phyloP scores from a whole-genome alignment of 2,888 invertebrate genomes.

The Bombylius major region DNA sequence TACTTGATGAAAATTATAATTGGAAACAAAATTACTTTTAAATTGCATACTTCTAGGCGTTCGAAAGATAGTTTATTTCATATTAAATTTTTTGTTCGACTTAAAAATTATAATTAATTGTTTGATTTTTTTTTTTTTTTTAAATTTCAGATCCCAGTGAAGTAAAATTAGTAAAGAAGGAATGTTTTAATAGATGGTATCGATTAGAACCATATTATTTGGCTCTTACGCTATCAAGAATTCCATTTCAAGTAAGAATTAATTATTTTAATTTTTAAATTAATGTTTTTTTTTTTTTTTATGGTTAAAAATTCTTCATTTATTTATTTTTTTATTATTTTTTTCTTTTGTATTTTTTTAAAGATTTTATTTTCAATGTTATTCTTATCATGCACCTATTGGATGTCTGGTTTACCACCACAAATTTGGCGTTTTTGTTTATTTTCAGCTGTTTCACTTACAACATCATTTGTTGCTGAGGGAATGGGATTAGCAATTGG shows the following conservation, averaged over 20 bases:
- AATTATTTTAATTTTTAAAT: background rate
- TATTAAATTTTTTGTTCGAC: too few species aligned
- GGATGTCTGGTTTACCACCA: constrained; percentile 57
- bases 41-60: too few species aligned
- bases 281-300: background rate
- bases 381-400: constrained; percentile 48
- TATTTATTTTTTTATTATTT: background rate
- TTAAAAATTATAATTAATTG: too few species aligned
- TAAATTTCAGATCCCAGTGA: constrained; percentile 49
- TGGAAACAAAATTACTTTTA: too few species aligned
- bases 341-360: constrained; percentile 15
- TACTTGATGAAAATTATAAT: too few species aligned
- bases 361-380: constrained; percentile 45
- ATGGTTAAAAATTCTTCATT: background rate
- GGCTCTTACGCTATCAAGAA: constrained; percentile 48
- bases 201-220: constrained; percentile 49
- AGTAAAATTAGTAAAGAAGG: constrained; percentile 54
- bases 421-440: constrained; percentile 49
- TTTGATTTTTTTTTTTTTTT: background rate
- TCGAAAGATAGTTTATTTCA: too few species aligned
- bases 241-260: constrained; percentile 41
- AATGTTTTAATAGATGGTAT: constrained; percentile 60
- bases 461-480: constrained; percentile 62
- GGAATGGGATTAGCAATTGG: constrained; percentile 69
- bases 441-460: constrained; percentile 53